phyloP scores from a whole-genome alignment of 1,140 invertebrate species.

The Drosophila sproati region DNA sequence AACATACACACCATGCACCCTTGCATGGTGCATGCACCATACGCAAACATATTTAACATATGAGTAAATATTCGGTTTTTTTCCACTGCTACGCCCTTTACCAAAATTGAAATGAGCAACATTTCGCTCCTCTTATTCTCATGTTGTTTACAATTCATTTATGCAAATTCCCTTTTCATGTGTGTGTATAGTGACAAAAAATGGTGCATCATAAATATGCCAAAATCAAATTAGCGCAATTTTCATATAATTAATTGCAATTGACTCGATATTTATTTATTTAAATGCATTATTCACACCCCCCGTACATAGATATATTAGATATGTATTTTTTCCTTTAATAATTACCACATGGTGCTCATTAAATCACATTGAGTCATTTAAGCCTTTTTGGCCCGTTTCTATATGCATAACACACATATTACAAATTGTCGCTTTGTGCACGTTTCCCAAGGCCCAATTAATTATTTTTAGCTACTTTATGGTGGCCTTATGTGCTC shows the following conservation, averaged over 20 bases:
- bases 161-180: constrained; percentile 57
- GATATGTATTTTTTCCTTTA: constrained; percentile 3
- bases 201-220: constrained; percentile 56
- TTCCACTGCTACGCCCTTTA: constrained; percentile 14
- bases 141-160: constrained; percentile 81
- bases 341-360: constrained; percentile 34
- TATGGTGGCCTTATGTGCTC: constrained; percentile 21
- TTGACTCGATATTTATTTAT: constrained; percentile 72
- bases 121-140: constrained; percentile 60
- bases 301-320: not conserved
- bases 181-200: constrained; percentile 21
- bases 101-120: constrained; percentile 15
- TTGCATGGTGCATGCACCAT: constrained; percentile 28
- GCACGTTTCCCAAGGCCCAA: constrained; percentile 23
- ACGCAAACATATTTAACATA: constrained; percentile 64
- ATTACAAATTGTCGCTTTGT: constrained; percentile 40
- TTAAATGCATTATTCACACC: constrained; percentile 17
- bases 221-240: constrained; percentile 67
- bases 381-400: not conserved
- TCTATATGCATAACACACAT: constrained; percentile 2
- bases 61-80: constrained; percentile 48
- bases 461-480: constrained; percentile 34
- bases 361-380: constrained; percentile 46
- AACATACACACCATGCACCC: constrained; percentile 4
- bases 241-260: constrained; percentile 78